phyloP scores from a whole-genome alignment of 2,113 vertebrate genomes.

The Ophthalmolycus amberensis region DNA sequence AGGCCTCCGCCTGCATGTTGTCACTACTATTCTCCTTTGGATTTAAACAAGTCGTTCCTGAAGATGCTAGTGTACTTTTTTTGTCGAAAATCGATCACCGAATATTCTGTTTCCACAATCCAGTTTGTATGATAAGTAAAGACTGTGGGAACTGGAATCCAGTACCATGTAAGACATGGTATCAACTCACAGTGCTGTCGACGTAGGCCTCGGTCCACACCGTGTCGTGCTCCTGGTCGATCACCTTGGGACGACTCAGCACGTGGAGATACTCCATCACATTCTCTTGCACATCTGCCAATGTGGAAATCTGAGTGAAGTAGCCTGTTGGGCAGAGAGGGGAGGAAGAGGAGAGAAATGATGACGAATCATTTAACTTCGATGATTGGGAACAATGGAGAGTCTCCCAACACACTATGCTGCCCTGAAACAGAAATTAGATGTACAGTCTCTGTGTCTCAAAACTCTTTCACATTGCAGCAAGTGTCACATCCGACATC shows the following conservation, averaged over 20 bases:
- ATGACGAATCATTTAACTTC: constrained; percentile 2
- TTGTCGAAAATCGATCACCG: background rate
- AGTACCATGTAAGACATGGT: constrained; percentile 5
- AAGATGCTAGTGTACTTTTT: constrained; percentile 12
- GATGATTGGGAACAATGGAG: background rate
- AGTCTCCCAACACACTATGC: background rate
- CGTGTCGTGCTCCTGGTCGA: constrained; percentile 96
- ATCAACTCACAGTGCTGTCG: constrained; percentile 95
- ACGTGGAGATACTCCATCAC: constrained; percentile 99
- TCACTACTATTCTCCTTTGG: background rate
- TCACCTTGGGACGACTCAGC: constrained; percentile 97
- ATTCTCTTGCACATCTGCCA: constrained; percentile 98
- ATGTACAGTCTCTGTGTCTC: background rate
- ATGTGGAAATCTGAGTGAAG: constrained; percentile 97
- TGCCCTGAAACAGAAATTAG: background rate
- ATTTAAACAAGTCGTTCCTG: background rate
- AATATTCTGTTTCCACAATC: background rate
- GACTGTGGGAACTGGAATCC: background rate
- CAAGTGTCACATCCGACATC: constrained; percentile 12
- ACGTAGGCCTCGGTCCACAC: constrained; percentile 99
- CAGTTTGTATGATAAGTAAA: background rate
- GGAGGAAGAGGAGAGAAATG: background rate
- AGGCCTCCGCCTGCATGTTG: constrained; percentile 11
- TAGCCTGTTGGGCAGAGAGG: constrained; percentile 85
- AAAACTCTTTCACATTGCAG: constrained; percentile 6